Evolutionary conservation across 2,113 vertebrate genomes (phyloP).

Genomic region (Eublepharis macularius): DNA sequence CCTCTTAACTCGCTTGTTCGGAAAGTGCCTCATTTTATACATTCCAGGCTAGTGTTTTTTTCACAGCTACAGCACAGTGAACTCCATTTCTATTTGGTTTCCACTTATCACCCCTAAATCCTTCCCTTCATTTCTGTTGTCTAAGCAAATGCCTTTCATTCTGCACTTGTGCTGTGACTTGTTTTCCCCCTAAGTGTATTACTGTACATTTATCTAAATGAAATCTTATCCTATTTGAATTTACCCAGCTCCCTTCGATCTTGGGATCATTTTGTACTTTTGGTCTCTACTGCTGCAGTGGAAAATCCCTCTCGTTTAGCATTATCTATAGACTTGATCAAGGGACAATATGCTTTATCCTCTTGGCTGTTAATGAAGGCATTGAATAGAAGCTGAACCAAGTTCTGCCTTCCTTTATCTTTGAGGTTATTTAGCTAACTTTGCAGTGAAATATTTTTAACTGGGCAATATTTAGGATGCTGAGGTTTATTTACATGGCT

Average conservation of each 20-base stretch:
- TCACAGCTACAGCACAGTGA: background rate
- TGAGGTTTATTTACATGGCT: background rate
- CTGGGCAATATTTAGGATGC: background rate
- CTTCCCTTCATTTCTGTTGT: background rate
- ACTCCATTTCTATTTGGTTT: slow-evolving; percentile 5
- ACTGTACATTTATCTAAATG: background rate
- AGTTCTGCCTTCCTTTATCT: background rate
- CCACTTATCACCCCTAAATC: background rate
- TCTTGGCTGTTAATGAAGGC: background rate
- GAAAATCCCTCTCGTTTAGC: background rate
- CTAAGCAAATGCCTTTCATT: slow-evolving; percentile 10
- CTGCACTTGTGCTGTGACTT: background rate
- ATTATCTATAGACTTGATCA: background rate
- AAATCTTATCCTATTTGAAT: slow-evolving; percentile 5
- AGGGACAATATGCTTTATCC: slow-evolving; percentile 4
- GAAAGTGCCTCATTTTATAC: background rate
- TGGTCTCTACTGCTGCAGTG: background rate
- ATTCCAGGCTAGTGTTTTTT: background rate
- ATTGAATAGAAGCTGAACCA: background rate
- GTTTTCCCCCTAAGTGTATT: slow-evolving; percentile 1
- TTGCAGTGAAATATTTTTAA: slow-evolving; percentile 7
- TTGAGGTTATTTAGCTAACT: background rate
- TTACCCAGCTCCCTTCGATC: fast-evolving
- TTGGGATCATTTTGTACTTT: background rate
- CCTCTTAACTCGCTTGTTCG: background rate